A percentile compares a stretch with the other conserved stretches of the same genome.
Conservation (phyloP, 2,797 vertebrate genomes). For the Tenualosa ilisha region DNA sequence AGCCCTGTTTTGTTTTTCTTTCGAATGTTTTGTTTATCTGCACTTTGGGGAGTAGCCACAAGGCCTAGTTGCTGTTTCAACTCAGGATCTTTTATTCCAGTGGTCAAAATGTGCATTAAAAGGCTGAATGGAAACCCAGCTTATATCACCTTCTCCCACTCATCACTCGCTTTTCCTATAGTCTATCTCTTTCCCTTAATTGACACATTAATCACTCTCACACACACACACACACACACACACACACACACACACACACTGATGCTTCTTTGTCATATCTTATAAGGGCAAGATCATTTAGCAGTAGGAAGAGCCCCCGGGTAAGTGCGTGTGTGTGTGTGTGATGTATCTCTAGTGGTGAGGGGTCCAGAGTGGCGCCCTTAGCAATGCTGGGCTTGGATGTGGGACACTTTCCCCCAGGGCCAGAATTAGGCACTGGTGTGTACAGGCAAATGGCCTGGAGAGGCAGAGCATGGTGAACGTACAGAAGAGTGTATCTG, state of each 20-base stretch:
- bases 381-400: constrained; percentile 2
- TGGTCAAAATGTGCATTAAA: too few relatives aligned
- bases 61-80: too few relatives aligned
- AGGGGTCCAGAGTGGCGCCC: background rate
- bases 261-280: background rate
- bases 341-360: background rate
- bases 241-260: constrained; percentile 9
- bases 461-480: background rate
- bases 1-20: too few relatives aligned
- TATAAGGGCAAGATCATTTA: background rate
- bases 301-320: background rate
- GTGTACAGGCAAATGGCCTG: background rate
- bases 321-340: constrained; percentile 16
- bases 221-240: constrained; percentile 17
- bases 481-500: background rate
- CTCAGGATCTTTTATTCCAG: too few relatives aligned
- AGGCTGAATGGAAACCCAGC: too few relatives aligned
- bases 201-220: background rate
- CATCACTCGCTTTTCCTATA: background rate
- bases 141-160: background rate
- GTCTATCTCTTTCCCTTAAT: background rate
- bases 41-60: too few relatives aligned
- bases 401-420: background rate
- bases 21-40: too few relatives aligned
- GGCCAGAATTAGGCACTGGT: background rate